phyloP scores from a whole-genome alignment of 2,113 vertebrate genomes.

The Vulpes vulpes region DNA sequence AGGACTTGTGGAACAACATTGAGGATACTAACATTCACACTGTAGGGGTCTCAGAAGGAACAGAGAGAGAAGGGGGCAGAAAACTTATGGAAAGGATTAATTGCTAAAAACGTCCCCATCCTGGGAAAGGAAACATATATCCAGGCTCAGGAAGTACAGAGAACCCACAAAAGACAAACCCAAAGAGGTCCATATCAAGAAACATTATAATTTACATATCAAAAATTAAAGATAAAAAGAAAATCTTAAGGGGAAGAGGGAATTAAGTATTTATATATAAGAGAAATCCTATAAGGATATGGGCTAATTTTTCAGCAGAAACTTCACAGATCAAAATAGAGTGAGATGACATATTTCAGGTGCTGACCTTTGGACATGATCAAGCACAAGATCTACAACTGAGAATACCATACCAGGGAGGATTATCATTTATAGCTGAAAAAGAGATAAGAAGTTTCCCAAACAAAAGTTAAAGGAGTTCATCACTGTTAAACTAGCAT shows the following conservation, averaged over 20 bases:
- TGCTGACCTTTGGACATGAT: not conserved
- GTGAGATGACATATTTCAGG: not conserved
- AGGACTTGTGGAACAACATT: not conserved
- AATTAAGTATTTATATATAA: not conserved
- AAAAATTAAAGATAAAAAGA: not conserved
- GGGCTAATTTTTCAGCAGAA: not conserved
- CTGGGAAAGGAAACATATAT: not conserved
- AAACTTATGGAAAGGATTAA: not conserved
- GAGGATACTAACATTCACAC: not conserved
- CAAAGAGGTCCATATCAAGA: not conserved
- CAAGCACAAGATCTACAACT: not conserved
- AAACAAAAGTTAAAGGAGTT: not conserved
- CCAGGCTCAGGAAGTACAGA: not conserved
- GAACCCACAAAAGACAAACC: no score
- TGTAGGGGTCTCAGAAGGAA: not conserved
- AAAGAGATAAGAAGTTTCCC: not conserved
- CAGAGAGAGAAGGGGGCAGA: not conserved
- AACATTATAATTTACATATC: not conserved
- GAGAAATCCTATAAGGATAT: not conserved
- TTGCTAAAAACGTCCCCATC: not conserved
- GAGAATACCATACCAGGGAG: not conserved
- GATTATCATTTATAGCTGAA: not conserved
- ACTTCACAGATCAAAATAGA: not conserved
- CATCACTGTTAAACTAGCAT: not conserved
- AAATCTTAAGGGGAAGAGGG: not conserved